Percentiles rank a stretch among this genome's conserved stretches.
These are phyloP conservation scores for Melolontha melolontha DNA, from an alignment of 2,888 invertebrate species.

Conservation along the genomic window DNA sequence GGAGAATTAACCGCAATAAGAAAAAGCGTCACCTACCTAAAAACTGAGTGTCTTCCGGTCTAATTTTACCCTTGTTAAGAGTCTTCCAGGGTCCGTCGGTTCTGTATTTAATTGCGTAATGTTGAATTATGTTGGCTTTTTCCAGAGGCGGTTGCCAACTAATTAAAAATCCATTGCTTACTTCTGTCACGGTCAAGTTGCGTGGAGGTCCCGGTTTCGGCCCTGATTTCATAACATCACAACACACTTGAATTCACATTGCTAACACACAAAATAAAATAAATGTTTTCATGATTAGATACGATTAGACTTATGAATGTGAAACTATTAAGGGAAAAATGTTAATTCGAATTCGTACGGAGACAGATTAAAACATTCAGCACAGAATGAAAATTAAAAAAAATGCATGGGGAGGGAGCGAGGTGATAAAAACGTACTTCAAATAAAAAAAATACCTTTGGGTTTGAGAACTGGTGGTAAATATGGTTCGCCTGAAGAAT, in stretches of 20 bases:
- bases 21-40: conserved; percentile 71
- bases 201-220: conserved; percentile 92
- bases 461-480: conserved; percentile 78
- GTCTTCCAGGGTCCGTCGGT: conserved; percentile 92
- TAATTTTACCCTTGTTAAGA: conserved; percentile 87
- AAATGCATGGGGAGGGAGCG: conserved; percentile 42
- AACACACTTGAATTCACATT: neutral
- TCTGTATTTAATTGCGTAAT: conserved; percentile 92
- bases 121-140: conserved; percentile 83
- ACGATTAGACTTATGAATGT: no score
- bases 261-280: neutral
- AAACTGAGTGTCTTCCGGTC: conserved; percentile 90
- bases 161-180: conserved; percentile 90
- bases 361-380: conserved; percentile 36
- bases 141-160: conserved; percentile 90
- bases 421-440: conserved; percentile 40
- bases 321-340: neutral
- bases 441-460: conserved; percentile 70
- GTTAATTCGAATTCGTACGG: neutral
- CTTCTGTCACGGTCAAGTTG: conserved; percentile 90
- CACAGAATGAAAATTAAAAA: conserved; percentile 46
- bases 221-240: conserved; percentile 69
- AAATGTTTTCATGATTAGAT: neutral
- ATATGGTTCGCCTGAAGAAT: conserved; percentile 78
- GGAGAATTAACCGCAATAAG: conserved; percentile 28